Percentiles rank a stretch among this genome's conserved stretches.
Conservation (phyloP, 2,113 vertebrate genomes). For the Xiphorhynchus elegans region DNA sequence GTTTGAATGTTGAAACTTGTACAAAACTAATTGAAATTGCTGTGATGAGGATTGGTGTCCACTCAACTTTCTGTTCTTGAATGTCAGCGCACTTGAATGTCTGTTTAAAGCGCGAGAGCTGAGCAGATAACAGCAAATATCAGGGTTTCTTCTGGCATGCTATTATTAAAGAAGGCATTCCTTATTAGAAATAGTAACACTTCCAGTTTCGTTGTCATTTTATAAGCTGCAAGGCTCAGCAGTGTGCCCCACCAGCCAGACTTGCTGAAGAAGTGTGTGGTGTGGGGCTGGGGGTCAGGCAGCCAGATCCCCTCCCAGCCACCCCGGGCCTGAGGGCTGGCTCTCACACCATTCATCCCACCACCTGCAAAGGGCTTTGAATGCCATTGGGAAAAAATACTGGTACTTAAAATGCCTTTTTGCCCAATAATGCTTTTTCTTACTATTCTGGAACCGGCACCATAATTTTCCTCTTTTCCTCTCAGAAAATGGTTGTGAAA, state of each 20-base stretch:
- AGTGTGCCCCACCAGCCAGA: not conserved
- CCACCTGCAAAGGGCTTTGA: not conserved
- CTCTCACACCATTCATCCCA: not conserved
- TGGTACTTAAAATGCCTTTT: not conserved
- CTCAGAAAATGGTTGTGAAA: not conserved
- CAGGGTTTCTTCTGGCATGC: conserved; percentile 29
- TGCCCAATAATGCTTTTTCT: not conserved
- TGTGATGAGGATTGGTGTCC: conserved; percentile 73
- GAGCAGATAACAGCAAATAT: conserved; percentile 64
- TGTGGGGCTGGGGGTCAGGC: not conserved
- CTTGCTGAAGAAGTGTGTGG: not conserved
- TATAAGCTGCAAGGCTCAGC: not conserved
- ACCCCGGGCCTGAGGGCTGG: accelerated
- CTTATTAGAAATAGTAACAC: conserved; percentile 32
- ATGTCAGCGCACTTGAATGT: conserved; percentile 36
- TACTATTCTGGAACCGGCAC: not conserved
- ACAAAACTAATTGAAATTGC: conserved; percentile 81
- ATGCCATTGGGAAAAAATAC: not conserved
- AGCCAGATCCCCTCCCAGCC: not conserved
- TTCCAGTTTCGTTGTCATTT: not conserved
- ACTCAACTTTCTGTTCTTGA: conserved; percentile 62
- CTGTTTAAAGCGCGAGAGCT: conserved; percentile 36
- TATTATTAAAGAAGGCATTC: conserved; percentile 50
- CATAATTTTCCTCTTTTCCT: not conserved
- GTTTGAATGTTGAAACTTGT: conserved; percentile 80